Conservation (phyloP, 2,113 vertebrate species). For the Pontoporia blainvillei region DNA sequence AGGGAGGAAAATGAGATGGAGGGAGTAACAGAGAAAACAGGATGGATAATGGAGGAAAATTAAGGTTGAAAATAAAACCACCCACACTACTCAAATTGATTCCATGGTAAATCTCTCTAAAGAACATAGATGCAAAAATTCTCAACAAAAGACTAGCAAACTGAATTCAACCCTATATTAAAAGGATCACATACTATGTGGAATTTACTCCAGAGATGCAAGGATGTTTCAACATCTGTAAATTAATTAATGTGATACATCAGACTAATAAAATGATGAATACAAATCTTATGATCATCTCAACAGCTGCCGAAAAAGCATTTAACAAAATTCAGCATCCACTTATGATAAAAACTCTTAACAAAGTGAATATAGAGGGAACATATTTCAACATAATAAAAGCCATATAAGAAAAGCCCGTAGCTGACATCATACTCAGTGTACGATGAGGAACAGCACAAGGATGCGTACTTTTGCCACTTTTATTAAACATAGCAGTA, state of each 20-base stretch:
- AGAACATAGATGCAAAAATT: background rate
- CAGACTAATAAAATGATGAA: background rate
- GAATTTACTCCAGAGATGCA: background rate
- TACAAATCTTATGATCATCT: background rate
- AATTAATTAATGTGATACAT: background rate
- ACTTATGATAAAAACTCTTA: background rate
- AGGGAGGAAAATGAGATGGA: fast-evolving
- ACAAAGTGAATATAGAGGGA: background rate
- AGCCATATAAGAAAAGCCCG: background rate
- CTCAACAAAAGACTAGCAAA: background rate
- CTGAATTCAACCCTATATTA: background rate
- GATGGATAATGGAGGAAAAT: background rate
- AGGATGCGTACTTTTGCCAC: background rate
- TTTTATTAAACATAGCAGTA: background rate
- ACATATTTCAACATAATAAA: background rate
- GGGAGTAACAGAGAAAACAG: background rate
- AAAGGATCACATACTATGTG: background rate
- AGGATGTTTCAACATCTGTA: background rate
- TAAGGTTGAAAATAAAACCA: background rate
- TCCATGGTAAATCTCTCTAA: background rate
- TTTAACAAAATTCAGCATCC: background rate
- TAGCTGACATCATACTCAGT: background rate
- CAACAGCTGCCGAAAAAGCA: background rate
- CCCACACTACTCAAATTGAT: background rate
- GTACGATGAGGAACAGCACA: background rate